Evolutionary conservation across 1,140 invertebrate genomes (phyloP).

Genomic region (Drosophila repleta): DNA sequence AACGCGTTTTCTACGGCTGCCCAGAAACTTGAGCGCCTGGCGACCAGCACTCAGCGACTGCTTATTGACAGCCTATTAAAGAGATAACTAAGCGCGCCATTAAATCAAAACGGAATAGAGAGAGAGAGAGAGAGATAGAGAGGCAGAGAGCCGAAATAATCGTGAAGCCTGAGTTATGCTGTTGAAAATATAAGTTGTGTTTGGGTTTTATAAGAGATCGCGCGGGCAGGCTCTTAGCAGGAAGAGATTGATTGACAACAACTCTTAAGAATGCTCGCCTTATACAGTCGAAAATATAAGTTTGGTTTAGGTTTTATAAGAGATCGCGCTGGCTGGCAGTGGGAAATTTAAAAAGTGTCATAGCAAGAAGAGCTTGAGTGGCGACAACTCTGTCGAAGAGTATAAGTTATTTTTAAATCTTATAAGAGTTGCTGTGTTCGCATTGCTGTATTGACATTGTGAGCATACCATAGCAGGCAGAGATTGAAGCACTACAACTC

Average conservation of each 20-base stretch:
- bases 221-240: not conserved
- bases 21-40: slow-evolving; percentile 20
- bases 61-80: slow-evolving; percentile 77
- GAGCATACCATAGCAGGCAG: too few species aligned
- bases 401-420: too few species aligned
- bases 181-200: too few species aligned
- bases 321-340: not conserved
- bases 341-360: not conserved
- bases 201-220: too few species aligned
- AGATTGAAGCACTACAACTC: too few species aligned
- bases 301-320: not conserved
- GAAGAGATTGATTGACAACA: not conserved
- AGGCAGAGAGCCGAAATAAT: not conserved
- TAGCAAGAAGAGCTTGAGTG: too few species aligned
- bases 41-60: slow-evolving; percentile 46
- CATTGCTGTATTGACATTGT: too few species aligned
- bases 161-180: not conserved
- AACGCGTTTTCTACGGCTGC: slow-evolving; percentile 39
- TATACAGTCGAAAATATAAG: not conserved
- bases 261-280: not conserved
- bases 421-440: too few species aligned
- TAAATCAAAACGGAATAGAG: slow-evolving; percentile 60
- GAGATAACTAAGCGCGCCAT: slow-evolving; percentile 62
- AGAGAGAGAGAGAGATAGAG: too few species aligned
- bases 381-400: too few species aligned